Evolutionary conservation across 2,113 vertebrate species (phyloP).

Genomic region (Pachyramphus minor): DNA sequence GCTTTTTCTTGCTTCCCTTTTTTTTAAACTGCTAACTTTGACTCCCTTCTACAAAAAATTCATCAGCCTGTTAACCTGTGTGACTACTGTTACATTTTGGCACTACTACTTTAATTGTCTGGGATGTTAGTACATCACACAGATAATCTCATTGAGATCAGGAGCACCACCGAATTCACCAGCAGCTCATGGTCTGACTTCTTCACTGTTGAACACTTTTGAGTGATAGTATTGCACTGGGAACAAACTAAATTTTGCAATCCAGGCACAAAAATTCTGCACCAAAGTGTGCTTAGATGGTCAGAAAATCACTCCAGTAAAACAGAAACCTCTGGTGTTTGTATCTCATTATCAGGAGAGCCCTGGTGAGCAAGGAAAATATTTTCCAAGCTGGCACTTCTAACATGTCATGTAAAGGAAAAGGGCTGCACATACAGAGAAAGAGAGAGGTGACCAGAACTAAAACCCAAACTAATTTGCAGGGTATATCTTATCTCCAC

Average conservation of each 20-base stretch:
- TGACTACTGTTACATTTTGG: neutral
- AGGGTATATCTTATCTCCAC: neutral
- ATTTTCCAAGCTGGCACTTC: neutral
- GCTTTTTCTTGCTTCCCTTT: too few relatives aligned
- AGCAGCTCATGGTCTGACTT: neutral
- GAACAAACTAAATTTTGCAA: neutral
- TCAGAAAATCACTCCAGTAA: neutral
- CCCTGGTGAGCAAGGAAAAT: accelerated
- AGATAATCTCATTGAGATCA: neutral
- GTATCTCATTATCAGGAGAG: neutral
- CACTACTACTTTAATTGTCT: neutral
- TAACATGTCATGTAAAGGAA: neutral
- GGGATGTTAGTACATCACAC: neutral
- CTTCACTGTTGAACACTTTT: neutral
- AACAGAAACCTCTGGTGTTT: neutral
- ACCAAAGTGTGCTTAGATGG: neutral
- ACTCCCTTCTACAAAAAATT: neutral
- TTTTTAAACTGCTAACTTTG: neutral
- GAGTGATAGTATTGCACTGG: neutral
- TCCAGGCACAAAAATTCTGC: neutral
- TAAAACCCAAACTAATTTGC: neutral
- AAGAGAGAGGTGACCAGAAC: neutral
- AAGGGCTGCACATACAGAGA: neutral
- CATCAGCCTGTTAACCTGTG: neutral
- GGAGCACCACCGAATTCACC: neutral